Evolutionary conservation across 1,140 invertebrate species (phyloP), one percentile per base, ranked within the genome.

Genomic region (Laupala kohalensis): DNA sequence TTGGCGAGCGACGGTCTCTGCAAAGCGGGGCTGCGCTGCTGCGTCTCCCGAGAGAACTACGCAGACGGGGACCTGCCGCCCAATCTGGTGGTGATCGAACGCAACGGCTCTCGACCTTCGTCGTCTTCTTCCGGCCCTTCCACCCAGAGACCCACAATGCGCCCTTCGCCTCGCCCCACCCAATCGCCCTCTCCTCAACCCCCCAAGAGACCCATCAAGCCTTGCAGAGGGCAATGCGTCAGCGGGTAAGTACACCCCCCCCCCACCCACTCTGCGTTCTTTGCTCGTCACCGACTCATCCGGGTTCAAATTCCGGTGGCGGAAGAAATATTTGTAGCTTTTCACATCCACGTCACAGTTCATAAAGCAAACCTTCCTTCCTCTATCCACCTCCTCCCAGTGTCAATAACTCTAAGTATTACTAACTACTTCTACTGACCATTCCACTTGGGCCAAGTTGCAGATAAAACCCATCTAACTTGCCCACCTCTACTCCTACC

Each of bases 181-280:
- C 71, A 19, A 70, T 75, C 63, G 70, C 62, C 23, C 4, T 75
- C 63, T 70, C 62, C 23, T 4, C 71, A 28, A 64, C 74, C 67
- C 26, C 75, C 37, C 69, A 70, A 62, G 25, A 63, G 28, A 53
- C 74, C 78, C 3, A 78, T 77, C 12, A 82, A 79, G 75, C 84
- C 85, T 23, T 95, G 92, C 76, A 83, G 86, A 25, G 93, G 94
- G 1, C 91, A 93, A 75, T 96, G 94, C 78, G 88, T 93, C 72
- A 89, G 86, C 69, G 89, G 89, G 0, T 53, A 4, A 9, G 37
- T 53, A 53, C 4, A 19, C 37, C n/a, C n/a, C n/a, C n/a, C n/a
- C n/a, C n/a, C n/a, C n/a, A n/a, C n/a, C n/a, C n/a, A n/a, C n/a
- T n/a, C n/a, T n/a, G n/a, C n/a, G n/a, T n/a, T n/a, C n/a, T n/a